Conservation (phyloP, 1,140 invertebrate species). For the Platorchestia sp. region DNA sequence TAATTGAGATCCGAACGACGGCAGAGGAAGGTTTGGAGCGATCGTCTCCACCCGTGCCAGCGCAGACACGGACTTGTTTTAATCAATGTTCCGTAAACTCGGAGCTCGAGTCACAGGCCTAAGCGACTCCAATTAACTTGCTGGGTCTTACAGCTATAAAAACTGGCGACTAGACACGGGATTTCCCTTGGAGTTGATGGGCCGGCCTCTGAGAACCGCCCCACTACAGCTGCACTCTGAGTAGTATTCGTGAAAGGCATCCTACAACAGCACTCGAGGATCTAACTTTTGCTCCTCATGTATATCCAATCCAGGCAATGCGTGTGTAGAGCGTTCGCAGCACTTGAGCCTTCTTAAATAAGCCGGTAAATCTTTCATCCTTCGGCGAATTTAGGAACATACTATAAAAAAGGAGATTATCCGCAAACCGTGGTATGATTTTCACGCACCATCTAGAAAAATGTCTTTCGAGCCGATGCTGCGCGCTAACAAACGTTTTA, state of each 20-base stretch:
- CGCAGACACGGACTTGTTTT: neutral
- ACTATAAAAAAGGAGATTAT: neutral
- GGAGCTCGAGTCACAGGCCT: slow-evolving; percentile 11
- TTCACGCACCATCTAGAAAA: neutral
- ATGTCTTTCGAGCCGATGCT: neutral
- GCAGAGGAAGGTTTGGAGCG: neutral
- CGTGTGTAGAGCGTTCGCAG: neutral
- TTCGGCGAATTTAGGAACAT: neutral
- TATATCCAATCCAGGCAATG: neutral
- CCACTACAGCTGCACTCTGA: neutral
- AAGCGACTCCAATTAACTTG: slow-evolving; percentile 31
- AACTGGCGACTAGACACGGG: neutral
- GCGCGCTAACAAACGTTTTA: neutral
- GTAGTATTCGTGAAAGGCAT: neutral
- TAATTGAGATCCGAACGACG: neutral
- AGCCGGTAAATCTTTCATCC: neutral
- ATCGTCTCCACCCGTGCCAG: neutral
- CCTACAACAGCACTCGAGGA: neutral
- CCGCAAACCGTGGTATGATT: neutral
- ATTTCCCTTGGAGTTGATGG: slow-evolving; percentile 10
- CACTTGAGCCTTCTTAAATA: neutral
- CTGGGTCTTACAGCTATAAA: neutral
- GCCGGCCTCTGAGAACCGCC: neutral
- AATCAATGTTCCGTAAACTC: slow-evolving; percentile 40
- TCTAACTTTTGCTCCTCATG: neutral